Evolutionary conservation across 2,888 invertebrate genomes (phyloP).

Genomic region (Megamerina dolium): DNA sequence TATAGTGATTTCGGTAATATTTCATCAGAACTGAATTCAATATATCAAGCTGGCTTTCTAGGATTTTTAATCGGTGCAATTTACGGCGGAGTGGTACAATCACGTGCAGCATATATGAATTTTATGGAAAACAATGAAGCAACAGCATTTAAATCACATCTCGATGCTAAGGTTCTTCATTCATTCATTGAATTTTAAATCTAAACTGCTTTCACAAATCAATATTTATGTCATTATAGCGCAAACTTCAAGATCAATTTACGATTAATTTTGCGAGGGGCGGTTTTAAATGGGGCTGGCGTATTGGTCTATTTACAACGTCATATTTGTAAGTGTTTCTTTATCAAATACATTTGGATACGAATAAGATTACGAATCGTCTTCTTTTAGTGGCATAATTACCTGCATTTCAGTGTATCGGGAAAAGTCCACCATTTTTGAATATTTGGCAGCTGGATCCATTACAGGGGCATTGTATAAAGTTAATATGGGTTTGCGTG

Average conservation of each 20-base stretch:
- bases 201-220: background rate
- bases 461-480: conserved; percentile 62
- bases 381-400: conserved; percentile 55
- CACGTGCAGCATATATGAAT: conserved; percentile 57
- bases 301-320: conserved; percentile 61
- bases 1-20: conserved; percentile 60
- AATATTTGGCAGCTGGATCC: conserved; percentile 62
- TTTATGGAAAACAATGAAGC: conserved; percentile 72
- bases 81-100: conserved; percentile 60
- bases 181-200: background rate
- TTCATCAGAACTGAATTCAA: conserved; percentile 58
- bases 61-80: conserved; percentile 60
- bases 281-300: conserved; percentile 65
- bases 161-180: conserved; percentile 60
- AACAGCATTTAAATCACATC: conserved; percentile 59
- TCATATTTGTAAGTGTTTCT: conserved; percentile 58
- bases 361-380: background rate
- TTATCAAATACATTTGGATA: background rate
- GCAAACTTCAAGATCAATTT: conserved; percentile 64
- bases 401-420: conserved; percentile 62
- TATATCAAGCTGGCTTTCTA: conserved; percentile 55
- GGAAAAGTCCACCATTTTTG: conserved; percentile 60
- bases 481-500: conserved; percentile 61
- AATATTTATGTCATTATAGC: conserved; percentile 49
- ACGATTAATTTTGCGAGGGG: conserved; percentile 65